Evolutionary conservation across 2,888 invertebrate species (phyloP), one percentile per base, ranked within the genome.

Genomic region (Alviniconcha strummeri): DNA sequence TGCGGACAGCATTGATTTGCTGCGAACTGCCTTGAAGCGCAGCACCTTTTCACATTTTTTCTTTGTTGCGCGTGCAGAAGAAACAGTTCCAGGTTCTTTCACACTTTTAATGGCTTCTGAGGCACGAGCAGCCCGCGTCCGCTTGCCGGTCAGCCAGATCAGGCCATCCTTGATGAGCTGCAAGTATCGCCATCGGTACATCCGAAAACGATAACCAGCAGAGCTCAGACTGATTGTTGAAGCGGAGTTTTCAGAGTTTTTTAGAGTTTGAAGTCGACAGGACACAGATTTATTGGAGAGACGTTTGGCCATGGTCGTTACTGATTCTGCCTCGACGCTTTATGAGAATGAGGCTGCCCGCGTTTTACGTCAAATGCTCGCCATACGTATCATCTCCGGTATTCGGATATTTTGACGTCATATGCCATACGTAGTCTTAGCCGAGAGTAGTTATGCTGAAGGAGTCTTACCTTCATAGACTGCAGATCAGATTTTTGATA

Each of bases 141-240:
- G 79, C 52, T 79, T 64, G 79, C 67, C 67, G 19, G 79, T 79
- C 79, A 79, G 67, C 79, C 79, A 79, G 67, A 67, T 64, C 64
- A 79, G 64, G 13, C 79, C 79, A 15, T 79, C 79, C 54, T 67
- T 79, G 60, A 79, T 64, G 19, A 79, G 67, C 19, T 79, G 79
- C 4, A 79, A 17, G 67, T 79, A 79, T 36, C 64, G 79, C 64
- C 64, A 64, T 13, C 79, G 79, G 64, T 79, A 67, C 9, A 52
- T 52, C 15, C 79, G 79, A 13, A 52, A 17, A 9, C 67, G 79
- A 6, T 60, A 57, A 60, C 55, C 55, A 6, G 75, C 54, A 9
- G 19, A 13, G 76, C 76, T 77, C 56, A 77, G 76, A 19, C n/a
- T 52, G 9, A 57, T 57, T 8, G 76, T 77, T 17, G 76, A 77